phyloP scores from a whole-genome alignment of 2,797 vertebrate genomes.

The Notoglanidium macrostoma region DNA sequence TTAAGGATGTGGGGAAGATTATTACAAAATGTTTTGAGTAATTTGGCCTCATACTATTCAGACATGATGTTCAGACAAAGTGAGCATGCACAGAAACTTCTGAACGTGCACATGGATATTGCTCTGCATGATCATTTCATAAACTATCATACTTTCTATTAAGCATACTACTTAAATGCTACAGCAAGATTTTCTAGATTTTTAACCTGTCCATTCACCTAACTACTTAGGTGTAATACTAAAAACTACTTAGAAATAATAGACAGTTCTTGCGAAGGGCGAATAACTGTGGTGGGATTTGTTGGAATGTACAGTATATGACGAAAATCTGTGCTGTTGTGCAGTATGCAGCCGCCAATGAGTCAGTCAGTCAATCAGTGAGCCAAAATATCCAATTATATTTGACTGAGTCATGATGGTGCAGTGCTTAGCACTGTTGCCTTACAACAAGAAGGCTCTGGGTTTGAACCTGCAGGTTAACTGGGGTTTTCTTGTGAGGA shows the following conservation, averaged over 20 bases:
- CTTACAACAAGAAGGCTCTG: too few relatives aligned
- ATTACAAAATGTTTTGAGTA: background rate
- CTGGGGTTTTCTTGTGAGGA: too few relatives aligned
- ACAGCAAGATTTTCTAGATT: background rate
- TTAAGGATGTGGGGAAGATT: background rate
- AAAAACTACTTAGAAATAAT: background rate
- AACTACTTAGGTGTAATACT: too few relatives aligned
- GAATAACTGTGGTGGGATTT: background rate
- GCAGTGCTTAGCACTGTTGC: too few relatives aligned
- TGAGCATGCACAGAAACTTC: background rate
- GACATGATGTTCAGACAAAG: background rate
- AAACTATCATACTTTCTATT: background rate
- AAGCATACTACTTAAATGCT: background rate
- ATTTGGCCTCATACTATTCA: background rate
- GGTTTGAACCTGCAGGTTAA: too few relatives aligned
- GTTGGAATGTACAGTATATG: background rate
- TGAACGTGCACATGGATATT: background rate
- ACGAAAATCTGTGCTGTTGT: background rate
- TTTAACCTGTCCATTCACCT: background rate
- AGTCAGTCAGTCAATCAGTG: background rate
- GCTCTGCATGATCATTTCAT: background rate
- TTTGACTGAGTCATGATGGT: too few relatives aligned
- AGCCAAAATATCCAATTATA: background rate
- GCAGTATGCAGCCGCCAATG: background rate
- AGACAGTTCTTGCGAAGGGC: background rate